A percentile compares a stretch with the other conserved stretches of the same genome.
Conservation (phyloP, 2,888 invertebrate genomes). For the Idaea dimidiata region DNA sequence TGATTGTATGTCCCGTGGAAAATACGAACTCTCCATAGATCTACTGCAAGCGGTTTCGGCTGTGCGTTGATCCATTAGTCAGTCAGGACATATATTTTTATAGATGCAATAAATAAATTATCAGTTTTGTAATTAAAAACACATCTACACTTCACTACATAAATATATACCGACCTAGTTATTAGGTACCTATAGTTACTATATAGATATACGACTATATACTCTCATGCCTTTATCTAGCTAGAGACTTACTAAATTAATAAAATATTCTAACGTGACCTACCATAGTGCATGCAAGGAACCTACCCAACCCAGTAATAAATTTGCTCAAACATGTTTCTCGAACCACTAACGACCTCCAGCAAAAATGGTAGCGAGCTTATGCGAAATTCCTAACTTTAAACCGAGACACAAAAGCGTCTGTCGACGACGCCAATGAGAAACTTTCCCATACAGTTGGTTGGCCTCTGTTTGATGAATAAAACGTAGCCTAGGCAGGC, state of each 20-base stretch:
- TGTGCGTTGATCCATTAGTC: too few species aligned
- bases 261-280: neutral
- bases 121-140: too few species aligned
- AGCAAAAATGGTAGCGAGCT: constrained; percentile 5
- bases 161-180: too few species aligned
- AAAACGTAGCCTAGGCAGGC: too few species aligned
- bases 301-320: neutral
- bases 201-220: too few species aligned
- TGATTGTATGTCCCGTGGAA: neutral
- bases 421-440: constrained; percentile 15
- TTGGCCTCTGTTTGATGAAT: constrained; percentile 3
- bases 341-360: neutral
- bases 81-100: too few species aligned
- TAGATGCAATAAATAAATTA: too few species aligned
- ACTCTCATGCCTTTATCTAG: too few species aligned
- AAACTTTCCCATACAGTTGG: constrained; percentile 26
- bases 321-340: constrained; percentile 20
- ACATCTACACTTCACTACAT: too few species aligned
- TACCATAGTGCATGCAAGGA: neutral
- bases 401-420: neutral
- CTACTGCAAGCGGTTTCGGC: too few species aligned
- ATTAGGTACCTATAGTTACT: too few species aligned
- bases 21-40: too few species aligned
- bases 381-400: constrained; percentile 2
- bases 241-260: neutral